Evolutionary conservation across 2,888 invertebrate species (phyloP), one percentile per base, ranked within the genome.

Genomic region (Hylaea fasciaria): DNA sequence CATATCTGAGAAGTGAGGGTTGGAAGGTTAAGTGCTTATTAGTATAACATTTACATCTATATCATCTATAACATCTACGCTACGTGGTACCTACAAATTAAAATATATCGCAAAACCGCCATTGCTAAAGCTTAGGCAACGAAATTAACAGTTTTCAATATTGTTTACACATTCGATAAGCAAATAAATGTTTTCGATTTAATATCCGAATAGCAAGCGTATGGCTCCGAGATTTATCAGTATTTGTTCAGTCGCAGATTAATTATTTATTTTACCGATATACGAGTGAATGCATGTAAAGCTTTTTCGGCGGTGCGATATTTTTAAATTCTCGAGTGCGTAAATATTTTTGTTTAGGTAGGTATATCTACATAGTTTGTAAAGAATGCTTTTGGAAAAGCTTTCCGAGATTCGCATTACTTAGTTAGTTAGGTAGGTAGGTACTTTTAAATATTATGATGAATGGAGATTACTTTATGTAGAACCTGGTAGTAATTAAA

Each of bases 101-200:
- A 22, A 44, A 44, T 22, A 44, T 22, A 22, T 22, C 12, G 12
- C n/a, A 22, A 44, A 44, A 5, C 44, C 12, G 11, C 16, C 7
- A 32, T 32, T 43, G 16, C 22, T 14, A 46, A 39, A 39, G 4
- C 28, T 35, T 14, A 12, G 29, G 28, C 16, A 57, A 45, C 57
- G 14, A 40, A 28, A 49, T 46, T 39, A 14, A 13, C 44, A 47
- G 14, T 41, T 49, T 58, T 32, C 22, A 28, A 49, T 35, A 44
- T 43, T 52, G 35, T 60, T 56, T 47, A 52, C 29, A 17, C 45
- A 55, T 50, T 17, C 14, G 50, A 41, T 61, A 52, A 47, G 43
- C 37, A 64, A 66, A 63, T 54, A 57, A 61, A 62, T 32, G 54
- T 57, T 57, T 58, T 37, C 50, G 52, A 52, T 53, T 57, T 54